Evolutionary conservation across 2,888 invertebrate species (phyloP), one percentile per base, ranked within the genome.

Genomic region (Tenthredo mesomela): DNA sequence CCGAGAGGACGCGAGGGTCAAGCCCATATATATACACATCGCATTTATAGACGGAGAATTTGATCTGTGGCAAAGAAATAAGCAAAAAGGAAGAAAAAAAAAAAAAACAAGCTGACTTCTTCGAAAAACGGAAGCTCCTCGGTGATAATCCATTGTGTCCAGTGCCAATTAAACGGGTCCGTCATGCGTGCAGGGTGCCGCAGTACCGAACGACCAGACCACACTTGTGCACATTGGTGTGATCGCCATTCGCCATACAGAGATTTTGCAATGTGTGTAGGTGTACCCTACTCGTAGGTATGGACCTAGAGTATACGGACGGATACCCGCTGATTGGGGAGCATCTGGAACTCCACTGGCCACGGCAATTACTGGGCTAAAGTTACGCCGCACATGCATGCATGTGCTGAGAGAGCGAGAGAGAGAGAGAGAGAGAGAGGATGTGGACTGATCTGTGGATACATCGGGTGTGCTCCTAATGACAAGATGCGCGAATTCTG

Each of bases 91-190:
- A 50, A 50, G n/a, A 7, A 54, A 7, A n/a, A n/a, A 18, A 50
- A 50, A 50, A 50, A 50, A 54, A 7, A 7, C 12, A 15, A 47
- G 12, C 47, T 12, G 15, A 47, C 12, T 47, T 47, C 15, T 47
- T 15, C 47, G 1, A 15, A 54, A 54, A 54, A 54, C 18, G n/a
- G 7, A 54, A 5, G n/a, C 54, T 54, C 61, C 21, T 33, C 25
- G 33, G 54, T 54, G 90, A 91, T 93, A 93, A 93, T 92, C 93
- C 92, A 93, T 93, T 93, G 93, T 93, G 91, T 92, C 91, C 92
- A 91, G 91, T 92, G 92, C 93, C 93, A 93, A 93, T 93, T 93
- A 93, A 93, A 93, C 92, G 92, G 92, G 92, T 91, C 92, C 90
- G 88, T 91, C 92, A 93, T 93, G 93, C 93, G 93, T 93, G 91